A percentile compares a stretch with the other conserved stretches of the same genome.
Evolutionary conservation across 2,797 vertebrate species (phyloP).

Genomic region (Oceanodroma leucorhoa): DNA sequence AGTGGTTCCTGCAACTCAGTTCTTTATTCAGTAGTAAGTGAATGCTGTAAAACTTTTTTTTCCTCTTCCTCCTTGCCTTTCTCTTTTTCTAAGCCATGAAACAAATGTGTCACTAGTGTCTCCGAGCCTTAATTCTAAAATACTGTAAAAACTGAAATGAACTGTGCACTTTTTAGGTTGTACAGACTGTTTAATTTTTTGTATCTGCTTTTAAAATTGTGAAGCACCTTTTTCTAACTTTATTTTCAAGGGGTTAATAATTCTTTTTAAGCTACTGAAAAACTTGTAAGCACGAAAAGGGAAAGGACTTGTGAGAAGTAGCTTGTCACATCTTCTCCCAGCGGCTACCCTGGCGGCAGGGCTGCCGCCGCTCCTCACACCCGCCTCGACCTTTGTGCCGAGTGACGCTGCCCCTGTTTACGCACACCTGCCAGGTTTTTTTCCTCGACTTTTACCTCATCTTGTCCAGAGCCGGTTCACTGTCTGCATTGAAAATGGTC

Average conservation of each 20-base stretch:
- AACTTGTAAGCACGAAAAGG: too few species aligned
- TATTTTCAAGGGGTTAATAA: neutral
- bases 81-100: neutral
- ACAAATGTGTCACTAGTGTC: rapidly evolving
- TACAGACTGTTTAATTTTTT: neutral
- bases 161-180: neutral
- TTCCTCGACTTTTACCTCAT: neutral
- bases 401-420: neutral
- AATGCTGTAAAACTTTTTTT: neutral
- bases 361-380: neutral
- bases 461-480: neutral
- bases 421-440: neutral
- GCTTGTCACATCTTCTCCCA: rapidly evolving
- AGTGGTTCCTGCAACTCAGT: neutral
- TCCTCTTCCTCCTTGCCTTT: neutral
- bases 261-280: neutral
- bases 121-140: neutral
- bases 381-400: neutral
- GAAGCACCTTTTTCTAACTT: neutral
- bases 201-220: neutral
- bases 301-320: neutral
- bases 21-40: neutral
- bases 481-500: rapidly evolving
- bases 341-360: neutral
- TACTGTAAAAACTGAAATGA: neutral